Conservation (phyloP, 1,140 invertebrate species). For the Octopus sinensis region DNA sequence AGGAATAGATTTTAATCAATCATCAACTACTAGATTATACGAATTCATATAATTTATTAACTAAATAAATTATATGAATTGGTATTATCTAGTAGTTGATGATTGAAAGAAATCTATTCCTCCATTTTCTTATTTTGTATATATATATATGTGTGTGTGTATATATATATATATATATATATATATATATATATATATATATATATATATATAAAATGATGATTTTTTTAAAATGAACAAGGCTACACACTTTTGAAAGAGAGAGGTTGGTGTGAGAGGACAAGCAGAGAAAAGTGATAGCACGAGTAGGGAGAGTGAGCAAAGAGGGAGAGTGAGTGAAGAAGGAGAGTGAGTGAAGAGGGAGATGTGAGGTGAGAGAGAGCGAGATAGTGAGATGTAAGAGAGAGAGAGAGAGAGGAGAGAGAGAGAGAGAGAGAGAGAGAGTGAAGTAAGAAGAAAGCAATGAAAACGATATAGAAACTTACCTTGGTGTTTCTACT, state of each 20-base stretch:
- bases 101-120: too few species aligned
- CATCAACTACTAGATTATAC: too few species aligned
- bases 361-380: neutral
- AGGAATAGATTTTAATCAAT: too few species aligned
- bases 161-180: constrained; percentile 2
- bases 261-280: neutral
- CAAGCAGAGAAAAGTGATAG: neutral
- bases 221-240: neutral
- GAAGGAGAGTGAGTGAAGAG: neutral
- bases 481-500: too few species aligned
- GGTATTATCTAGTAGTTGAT: too few species aligned
- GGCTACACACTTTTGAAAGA: neutral
- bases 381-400: neutral
- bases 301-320: neutral
- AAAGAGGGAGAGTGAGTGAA: neutral
- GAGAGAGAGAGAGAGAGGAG: neutral
- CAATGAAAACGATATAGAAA: neutral
- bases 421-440: neutral
- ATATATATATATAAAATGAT: neutral
- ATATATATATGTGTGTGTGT: neutral
- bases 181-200: neutral
- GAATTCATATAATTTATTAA: too few species aligned
- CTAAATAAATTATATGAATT: too few species aligned
- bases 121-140: neutral
- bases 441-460: neutral